These are phyloP conservation scores for Syngnathus floridae DNA, from an alignment of 2,113 vertebrate genomes.

Conservation along the genomic window DNA sequence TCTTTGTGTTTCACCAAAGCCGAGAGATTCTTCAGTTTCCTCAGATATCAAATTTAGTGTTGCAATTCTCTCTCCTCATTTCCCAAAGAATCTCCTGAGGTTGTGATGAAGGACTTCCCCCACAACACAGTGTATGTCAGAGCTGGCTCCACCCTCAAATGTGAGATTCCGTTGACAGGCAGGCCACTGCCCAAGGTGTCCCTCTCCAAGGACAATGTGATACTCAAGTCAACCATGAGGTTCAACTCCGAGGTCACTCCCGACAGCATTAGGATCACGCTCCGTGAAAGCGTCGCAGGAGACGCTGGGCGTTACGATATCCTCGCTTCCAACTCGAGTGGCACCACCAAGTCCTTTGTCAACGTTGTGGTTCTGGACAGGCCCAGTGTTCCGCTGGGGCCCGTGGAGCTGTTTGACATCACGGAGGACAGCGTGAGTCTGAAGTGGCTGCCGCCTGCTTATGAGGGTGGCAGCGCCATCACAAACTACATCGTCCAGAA, in stretches of 20 bases:
- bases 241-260: slow-evolving; percentile 90
- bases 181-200: slow-evolving; percentile 87
- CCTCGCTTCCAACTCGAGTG: slow-evolving; percentile 88
- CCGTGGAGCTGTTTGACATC: slow-evolving; percentile 82
- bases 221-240: slow-evolving; percentile 88
- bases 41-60: neutral
- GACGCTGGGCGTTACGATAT: slow-evolving; percentile 93
- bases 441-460: slow-evolving; percentile 87
- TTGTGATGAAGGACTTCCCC: slow-evolving; percentile 90
- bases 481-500: slow-evolving; percentile 95
- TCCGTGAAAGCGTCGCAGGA: slow-evolving; percentile 85
- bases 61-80: neutral
- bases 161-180: slow-evolving; percentile 90
- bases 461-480: slow-evolving; percentile 93
- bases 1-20: neutral
- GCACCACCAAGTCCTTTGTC: slow-evolving; percentile 87
- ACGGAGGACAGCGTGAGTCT: slow-evolving; percentile 87
- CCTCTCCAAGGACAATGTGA: slow-evolving; percentile 80
- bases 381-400: slow-evolving; percentile 85
- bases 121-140: slow-evolving; percentile 88
- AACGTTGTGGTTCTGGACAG: slow-evolving; percentile 91
- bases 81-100: slow-evolving; percentile 85
- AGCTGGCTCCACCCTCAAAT: slow-evolving; percentile 91
- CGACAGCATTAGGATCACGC: slow-evolving; percentile 84
- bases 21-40: neutral